Conservation (phyloP, 2,797 vertebrate genomes). For the Acrocephalus scirpaceus region DNA sequence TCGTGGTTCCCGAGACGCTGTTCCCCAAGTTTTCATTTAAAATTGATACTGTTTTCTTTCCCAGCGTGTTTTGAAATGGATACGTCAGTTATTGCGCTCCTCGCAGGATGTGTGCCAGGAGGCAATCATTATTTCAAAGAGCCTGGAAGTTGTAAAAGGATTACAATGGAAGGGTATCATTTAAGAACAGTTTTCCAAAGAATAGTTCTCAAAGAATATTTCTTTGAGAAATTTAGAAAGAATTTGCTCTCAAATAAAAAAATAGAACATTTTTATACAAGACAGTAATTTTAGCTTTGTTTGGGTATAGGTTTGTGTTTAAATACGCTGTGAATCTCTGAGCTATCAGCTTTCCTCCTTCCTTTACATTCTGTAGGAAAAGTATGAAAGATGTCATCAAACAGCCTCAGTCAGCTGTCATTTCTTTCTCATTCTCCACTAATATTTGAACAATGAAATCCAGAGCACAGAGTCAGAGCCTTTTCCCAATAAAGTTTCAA, state of each 20-base stretch:
- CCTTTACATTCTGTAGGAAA: neutral
- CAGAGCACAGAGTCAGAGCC: neutral
- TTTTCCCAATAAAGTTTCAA: neutral
- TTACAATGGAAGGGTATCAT: slow-evolving; percentile 2
- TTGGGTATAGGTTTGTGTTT: neutral
- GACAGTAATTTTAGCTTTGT: slow-evolving; percentile 4
- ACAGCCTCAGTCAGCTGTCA: neutral
- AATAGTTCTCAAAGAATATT: neutral
- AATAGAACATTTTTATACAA: neutral
- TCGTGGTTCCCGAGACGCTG: neutral
- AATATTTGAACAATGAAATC: neutral
- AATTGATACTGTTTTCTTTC: neutral
- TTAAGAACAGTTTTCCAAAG: neutral
- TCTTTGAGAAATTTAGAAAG: neutral
- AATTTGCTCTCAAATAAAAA: neutral
- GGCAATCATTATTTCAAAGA: neutral
- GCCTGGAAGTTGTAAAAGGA: neutral
- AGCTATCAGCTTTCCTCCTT: neutral
- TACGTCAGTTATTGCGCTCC: neutral
- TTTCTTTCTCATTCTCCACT: neutral
- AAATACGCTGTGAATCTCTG: neutral
- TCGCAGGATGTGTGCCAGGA: neutral
- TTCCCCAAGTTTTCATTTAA: neutral
- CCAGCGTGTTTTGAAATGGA: neutral
- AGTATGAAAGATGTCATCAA: neutral